A percentile compares a stretch with the other conserved stretches of the same genome.
Evolutionary conservation across 2,888 invertebrate species (phyloP).

Genomic region (Chymomyza amoena): DNA sequence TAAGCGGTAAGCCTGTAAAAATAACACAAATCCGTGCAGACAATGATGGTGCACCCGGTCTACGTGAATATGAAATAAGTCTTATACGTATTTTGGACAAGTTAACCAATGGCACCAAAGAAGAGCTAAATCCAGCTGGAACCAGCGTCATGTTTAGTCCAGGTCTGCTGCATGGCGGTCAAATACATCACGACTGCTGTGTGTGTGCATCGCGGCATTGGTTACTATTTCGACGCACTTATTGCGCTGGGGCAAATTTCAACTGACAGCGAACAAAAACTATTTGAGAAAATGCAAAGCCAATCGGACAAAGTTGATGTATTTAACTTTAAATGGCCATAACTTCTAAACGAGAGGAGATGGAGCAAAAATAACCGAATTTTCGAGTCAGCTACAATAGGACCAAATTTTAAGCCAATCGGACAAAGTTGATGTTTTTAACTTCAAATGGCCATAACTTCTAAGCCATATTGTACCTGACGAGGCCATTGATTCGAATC

Average conservation of each 20-base stretch:
- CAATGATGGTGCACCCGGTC: conserved; percentile 90
- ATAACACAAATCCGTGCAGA: conserved; percentile 91
- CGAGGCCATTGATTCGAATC: no score
- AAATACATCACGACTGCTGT: conserved; percentile 92
- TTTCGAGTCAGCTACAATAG: no score
- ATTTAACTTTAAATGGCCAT: no score
- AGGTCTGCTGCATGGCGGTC: conserved; percentile 93
- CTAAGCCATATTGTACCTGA: no score
- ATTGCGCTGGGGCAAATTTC: conserved; percentile 93
- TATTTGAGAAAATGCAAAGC: no score
- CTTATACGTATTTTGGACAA: conserved; percentile 94
- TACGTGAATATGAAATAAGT: conserved; percentile 93
- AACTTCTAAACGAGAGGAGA: no score
- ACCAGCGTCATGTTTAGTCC: conserved; percentile 93
- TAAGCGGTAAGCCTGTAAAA: conserved; percentile 93
- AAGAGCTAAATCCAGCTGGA: conserved; percentile 95
- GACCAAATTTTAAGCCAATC: no score
- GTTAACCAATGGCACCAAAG: conserved; percentile 94
- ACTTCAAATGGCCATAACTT: no score
- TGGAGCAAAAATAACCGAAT: no score
- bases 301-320: no score
- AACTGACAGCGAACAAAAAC: no score
- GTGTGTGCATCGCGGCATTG: conserved; percentile 88
- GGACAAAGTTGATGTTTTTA: no score
- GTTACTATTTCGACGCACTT: conserved; percentile 95